These are phyloP conservation scores for Sisyra nigra DNA, from an alignment of 2,888 invertebrate species.

Conservation along the genomic window DNA sequence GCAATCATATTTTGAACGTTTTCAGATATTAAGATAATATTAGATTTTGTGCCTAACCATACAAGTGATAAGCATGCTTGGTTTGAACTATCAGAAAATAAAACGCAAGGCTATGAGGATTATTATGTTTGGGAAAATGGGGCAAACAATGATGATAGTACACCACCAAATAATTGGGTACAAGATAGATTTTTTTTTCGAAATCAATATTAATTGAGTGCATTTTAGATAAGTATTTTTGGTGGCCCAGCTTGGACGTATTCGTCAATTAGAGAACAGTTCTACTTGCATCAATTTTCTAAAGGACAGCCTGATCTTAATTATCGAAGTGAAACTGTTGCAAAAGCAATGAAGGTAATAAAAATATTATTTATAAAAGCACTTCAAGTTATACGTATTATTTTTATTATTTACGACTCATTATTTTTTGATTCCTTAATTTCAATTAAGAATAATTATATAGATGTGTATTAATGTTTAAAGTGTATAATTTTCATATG, in stretches of 20 bases:
- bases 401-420: too few species aligned
- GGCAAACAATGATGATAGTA: constrained; percentile 16
- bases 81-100: constrained; percentile 53
- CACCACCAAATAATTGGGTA: constrained; percentile 68
- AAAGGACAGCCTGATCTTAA: constrained; percentile 65
- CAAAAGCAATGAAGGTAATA: constrained; percentile 47
- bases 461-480: too few species aligned
- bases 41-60: constrained; percentile 38
- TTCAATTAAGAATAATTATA: too few species aligned
- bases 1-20: neutral
- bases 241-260: constrained; percentile 48
- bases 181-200: constrained; percentile 13
- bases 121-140: constrained; percentile 67
- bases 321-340: constrained; percentile 49
- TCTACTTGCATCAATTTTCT: constrained; percentile 61
- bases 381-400: too few species aligned
- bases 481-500: too few species aligned
- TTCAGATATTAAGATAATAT: constrained; percentile 28
- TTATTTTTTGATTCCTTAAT: too few species aligned
- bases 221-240: constrained; percentile 17
- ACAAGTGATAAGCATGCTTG: constrained; percentile 65
- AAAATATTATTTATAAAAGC: too few species aligned
- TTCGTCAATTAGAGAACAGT: constrained; percentile 44
- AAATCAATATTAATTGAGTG: constrained; percentile 4
- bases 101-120: constrained; percentile 44